Evolutionary conservation across 2,888 invertebrate species (phyloP).

Genomic region (Drosophila pseudotalamancana): DNA sequence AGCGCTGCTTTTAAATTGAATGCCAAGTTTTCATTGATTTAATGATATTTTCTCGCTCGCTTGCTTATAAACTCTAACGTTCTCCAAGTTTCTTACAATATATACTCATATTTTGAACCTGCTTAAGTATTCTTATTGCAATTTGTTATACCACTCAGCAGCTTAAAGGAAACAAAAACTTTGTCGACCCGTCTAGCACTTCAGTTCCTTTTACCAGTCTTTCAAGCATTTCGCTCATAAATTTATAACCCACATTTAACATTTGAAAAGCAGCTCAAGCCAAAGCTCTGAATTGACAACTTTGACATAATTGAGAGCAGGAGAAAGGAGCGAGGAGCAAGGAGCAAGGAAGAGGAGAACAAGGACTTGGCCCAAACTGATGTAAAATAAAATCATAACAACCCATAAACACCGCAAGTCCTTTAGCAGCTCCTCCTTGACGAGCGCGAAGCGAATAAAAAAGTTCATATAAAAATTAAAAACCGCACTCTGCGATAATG

Average conservation of each 20-base stretch:
- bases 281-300: slow-evolving; percentile 71
- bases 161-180: slow-evolving; percentile 6
- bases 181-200: background rate
- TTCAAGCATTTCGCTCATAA: slow-evolving; percentile 16
- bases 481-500: slow-evolving; percentile 49
- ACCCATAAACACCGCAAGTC: slow-evolving; percentile 73
- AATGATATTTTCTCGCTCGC: too few relatives aligned
- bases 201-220: too few relatives aligned
- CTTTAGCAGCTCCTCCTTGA: slow-evolving; percentile 46
- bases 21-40: too few relatives aligned
- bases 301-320: slow-evolving; percentile 79
- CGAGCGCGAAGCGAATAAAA: slow-evolving; percentile 30
- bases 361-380: slow-evolving; percentile 14
- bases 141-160: slow-evolving; percentile 14
- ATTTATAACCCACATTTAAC: slow-evolving; percentile 55
- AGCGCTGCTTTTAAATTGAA: too few relatives aligned
- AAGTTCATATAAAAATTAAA: slow-evolving; percentile 53
- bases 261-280: slow-evolving; percentile 62
- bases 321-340: slow-evolving; percentile 7
- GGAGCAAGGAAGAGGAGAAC: background rate
- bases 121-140: slow-evolving; percentile 23
- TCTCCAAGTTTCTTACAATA: too few relatives aligned
- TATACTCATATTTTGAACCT: background rate
- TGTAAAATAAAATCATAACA: slow-evolving; percentile 65
- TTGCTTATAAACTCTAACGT: too few relatives aligned